A percentile compares a stretch with the other conserved stretches of the same genome.
Evolutionary conservation across 2,797 vertebrate species (phyloP).

Genomic region (Yasuhikotakia modesta): DNA sequence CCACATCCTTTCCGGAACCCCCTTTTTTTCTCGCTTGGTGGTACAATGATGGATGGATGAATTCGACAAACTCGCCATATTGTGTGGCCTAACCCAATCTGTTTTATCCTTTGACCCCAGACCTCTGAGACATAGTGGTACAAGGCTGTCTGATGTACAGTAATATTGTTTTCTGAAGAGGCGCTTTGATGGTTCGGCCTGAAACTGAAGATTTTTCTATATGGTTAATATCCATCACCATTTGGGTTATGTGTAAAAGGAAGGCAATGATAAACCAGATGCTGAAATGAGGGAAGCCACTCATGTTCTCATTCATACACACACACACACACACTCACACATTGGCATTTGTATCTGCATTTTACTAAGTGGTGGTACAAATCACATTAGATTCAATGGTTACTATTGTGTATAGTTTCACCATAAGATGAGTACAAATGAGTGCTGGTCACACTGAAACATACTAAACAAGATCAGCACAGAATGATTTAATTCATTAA

Average conservation of each 20-base stretch:
- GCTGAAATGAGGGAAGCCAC: not conserved
- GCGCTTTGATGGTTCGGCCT: no score
- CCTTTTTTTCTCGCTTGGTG: conserved; percentile 39
- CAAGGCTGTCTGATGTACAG: not conserved
- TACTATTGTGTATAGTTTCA: not conserved
- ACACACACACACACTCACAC: not conserved
- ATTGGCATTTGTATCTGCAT: not conserved
- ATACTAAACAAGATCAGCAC: conserved; percentile 6
- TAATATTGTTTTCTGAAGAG: not conserved
- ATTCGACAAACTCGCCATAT: conserved; percentile 6
- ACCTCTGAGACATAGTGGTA: not conserved
- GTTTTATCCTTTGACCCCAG: not conserved
- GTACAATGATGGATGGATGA: conserved; percentile 25
- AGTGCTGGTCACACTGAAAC: conserved; percentile 29
- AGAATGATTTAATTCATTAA: conserved; percentile 52
- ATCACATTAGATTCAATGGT: not conserved
- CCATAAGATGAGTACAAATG: conserved; percentile 30
- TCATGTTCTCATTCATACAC: not conserved
- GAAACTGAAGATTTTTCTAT: no score
- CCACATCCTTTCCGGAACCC: conserved; percentile 62
- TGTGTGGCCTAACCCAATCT: conserved; percentile 10
- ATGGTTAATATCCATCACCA: conserved; percentile 53
- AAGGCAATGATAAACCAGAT: conserved; percentile 43
- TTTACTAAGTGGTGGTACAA: not conserved
- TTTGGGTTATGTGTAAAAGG: conserved; percentile 36